Conservation (phyloP, 1,140 invertebrate genomes). For the Himalopsyche phryganea region DNA sequence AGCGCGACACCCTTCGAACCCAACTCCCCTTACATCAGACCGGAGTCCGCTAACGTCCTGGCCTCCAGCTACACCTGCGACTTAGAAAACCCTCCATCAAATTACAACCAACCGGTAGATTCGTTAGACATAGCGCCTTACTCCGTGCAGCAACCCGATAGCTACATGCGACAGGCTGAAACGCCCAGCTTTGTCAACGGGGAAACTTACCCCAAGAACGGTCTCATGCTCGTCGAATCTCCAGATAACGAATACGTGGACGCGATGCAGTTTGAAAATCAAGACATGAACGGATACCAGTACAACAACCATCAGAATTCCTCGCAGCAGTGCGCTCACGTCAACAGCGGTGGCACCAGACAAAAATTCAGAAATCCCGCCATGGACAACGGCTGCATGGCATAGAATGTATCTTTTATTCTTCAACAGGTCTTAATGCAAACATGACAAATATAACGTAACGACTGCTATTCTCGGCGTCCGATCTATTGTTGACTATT, state of each 20-base stretch:
- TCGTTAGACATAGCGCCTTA: constrained; percentile 26
- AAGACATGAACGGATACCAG: constrained; percentile 33
- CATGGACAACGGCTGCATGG: constrained; percentile 52
- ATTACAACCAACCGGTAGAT: constrained; percentile 32
- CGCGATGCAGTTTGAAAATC: constrained; percentile 37
- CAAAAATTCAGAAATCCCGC: constrained; percentile 44
- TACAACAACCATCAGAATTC: constrained; percentile 39
- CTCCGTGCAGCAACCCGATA: constrained; percentile 38
- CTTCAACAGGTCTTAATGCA: not conserved
- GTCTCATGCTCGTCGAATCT: constrained; percentile 41
- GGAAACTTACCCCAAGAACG: constrained; percentile 46
- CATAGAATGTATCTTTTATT: constrained; percentile 32
- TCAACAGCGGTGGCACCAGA: constrained; percentile 37
- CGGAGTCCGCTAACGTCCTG: constrained; percentile 51
- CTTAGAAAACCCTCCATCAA: constrained; percentile 27
- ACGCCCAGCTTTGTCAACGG: constrained; percentile 40
- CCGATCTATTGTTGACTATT: too few relatives aligned
- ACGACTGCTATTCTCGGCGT: too few relatives aligned
- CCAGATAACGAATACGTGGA: constrained; percentile 21
- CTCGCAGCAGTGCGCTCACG: constrained; percentile 44
- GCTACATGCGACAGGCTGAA: constrained; percentile 42
- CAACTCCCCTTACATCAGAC: constrained; percentile 49
- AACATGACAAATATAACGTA: constrained; percentile 7
- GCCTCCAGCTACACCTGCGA: constrained; percentile 50
- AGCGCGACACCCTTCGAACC: constrained; percentile 43